Evolutionary conservation across 2,888 invertebrate genomes (phyloP).

Genomic region (Drosophila cognata): DNA sequence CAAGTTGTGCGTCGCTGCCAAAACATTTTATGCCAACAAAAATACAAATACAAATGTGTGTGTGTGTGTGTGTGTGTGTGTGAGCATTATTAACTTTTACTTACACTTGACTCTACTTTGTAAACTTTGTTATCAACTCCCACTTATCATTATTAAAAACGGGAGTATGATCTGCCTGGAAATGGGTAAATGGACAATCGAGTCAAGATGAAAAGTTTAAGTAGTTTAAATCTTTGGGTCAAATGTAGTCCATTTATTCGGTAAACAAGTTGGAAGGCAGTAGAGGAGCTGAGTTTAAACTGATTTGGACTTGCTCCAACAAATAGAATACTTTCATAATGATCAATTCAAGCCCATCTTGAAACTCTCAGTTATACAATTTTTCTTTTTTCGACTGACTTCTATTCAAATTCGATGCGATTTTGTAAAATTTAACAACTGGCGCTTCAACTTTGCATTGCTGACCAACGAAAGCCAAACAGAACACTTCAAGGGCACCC

Average conservation of each 20-base stretch:
- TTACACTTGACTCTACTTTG: constrained; percentile 60
- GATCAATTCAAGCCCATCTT: neutral
- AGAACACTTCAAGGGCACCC: constrained; percentile 26
- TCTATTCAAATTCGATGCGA: constrained; percentile 4
- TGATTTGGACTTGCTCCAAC: neutral
- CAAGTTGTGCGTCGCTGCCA: constrained; percentile 10
- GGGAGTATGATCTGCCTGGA: neutral
- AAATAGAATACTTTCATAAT: neutral
- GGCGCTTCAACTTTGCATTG: constrained; percentile 18
- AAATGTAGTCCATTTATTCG: neutral
- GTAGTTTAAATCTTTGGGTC: neutral
- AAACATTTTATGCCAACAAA: constrained; percentile 34
- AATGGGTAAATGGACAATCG: neutral
- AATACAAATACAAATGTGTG: constrained; percentile 2
- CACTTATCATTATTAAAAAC: constrained; percentile 45
- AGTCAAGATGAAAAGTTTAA: neutral
- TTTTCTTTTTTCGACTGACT: neutral
- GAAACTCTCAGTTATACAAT: neutral
- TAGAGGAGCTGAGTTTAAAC: neutral
- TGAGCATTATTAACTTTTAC: constrained; percentile 63
- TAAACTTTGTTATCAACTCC: constrained; percentile 65
- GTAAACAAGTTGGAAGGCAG: neutral
- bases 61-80: neutral
- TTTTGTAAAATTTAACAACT: constrained; percentile 13
- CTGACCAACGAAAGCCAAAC: constrained; percentile 10